Evolutionary conservation across 1,140 invertebrate genomes (phyloP), one percentile per base, ranked within the genome.

Genomic region (Drosophila kepulauana): DNA sequence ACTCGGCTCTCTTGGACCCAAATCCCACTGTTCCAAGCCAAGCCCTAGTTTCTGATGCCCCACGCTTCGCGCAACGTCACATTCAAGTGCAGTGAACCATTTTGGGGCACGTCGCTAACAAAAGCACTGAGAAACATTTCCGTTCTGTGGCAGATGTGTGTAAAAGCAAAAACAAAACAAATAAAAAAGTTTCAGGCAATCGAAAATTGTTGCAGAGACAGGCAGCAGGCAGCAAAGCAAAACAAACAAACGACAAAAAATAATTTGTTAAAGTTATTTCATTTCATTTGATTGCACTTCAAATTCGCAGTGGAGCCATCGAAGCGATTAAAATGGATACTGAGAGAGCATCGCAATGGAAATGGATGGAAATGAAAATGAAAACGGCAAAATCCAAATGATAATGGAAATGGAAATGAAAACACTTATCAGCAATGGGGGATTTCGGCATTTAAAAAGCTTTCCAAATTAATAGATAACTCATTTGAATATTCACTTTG

Each of bases 11-110:
- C 20, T 25, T 25, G 33, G 5, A 72, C 48, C 74, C 81, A 79
- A 58, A 61, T 65, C 48, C 58, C 15, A 33, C 25, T 13, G 28
- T 52, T 30, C 43, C 54, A 48, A 63, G 45, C 45, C 52, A 54
- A 51, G 59, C 64, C 61, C 48, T 15, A 67, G 30, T 56, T 59
- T 33, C 33, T 43, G 15, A 46, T 35, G 30, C n/a, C 43, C 58
- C 48, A 38, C 30, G 16, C 43, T 33, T 16, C 48, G 45, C 30
- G 2, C 35, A 48, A 41, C 46, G 20, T 6, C 52, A 46, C 78
- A 86, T 86, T 87, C 77, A 88, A 88, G 84, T 87, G 84, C 84
- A 88, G 77, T 87, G 80, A 87, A 87, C 85, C 84, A 88, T 88
- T 88, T 88, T 84, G 76, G 80, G 85, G 82, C 84, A 70, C 79